Conservation (phyloP, 2,797 vertebrate species). For the Mormyrops attenuatus region DNA sequence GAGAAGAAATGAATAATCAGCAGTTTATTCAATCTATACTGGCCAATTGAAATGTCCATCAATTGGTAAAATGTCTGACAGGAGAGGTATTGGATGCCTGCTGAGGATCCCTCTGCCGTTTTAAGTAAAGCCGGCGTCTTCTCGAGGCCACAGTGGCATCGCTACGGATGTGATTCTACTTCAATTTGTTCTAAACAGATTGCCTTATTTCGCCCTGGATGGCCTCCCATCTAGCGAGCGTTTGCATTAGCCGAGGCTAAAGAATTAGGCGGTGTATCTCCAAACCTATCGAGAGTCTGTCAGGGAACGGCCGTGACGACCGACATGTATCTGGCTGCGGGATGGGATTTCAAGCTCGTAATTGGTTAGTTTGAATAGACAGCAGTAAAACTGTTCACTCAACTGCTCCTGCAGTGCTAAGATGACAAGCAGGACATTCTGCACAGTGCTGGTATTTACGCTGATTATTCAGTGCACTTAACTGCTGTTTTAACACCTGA, state of each 20-base stretch:
- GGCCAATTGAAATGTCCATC: slow-evolving; percentile 18
- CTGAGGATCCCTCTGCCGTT: background rate
- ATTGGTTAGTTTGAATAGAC: background rate
- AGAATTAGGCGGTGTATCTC: background rate
- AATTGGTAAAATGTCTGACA: slow-evolving; percentile 17
- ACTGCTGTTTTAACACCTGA: background rate
- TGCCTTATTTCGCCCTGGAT: background rate
- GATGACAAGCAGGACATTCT: background rate
- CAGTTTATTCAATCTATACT: slow-evolving; percentile 13
- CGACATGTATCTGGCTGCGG: no score
- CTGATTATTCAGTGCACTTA: background rate
- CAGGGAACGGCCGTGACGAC: background rate
- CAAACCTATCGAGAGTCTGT: background rate
- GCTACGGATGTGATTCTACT: background rate
- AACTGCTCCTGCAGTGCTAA: background rate
- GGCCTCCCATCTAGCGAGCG: background rate
- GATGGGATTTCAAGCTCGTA: background rate
- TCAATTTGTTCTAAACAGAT: slow-evolving; percentile 6
- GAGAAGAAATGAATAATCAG: background rate
- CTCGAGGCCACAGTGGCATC: background rate
- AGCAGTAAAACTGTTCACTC: background rate
- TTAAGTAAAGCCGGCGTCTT: slow-evolving; percentile 16
- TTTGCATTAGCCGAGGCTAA: background rate
- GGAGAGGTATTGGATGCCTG: slow-evolving; percentile 8
- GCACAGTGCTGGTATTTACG: background rate